These are phyloP conservation scores for Psilopsiagon aurifrons DNA, from an alignment of 2,113 vertebrate species.

Conservation along the genomic window DNA sequence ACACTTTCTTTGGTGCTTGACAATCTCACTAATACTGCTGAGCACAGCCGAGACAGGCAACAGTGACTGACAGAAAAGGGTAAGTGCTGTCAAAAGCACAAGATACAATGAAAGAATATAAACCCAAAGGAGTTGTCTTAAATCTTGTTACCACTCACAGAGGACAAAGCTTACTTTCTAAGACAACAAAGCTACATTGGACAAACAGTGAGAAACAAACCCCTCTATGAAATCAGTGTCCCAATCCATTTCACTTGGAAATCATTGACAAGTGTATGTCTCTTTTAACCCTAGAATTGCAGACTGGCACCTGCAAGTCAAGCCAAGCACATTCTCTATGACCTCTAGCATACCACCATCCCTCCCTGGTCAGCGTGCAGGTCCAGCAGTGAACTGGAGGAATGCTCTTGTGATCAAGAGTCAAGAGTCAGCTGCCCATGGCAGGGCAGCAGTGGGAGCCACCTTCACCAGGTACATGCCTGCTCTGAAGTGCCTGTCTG, in stretches of 20 bases:
- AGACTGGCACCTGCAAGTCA: background rate
- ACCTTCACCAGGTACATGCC: rapidly evolving
- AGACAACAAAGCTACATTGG: background rate
- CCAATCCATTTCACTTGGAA: background rate
- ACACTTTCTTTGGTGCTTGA: background rate
- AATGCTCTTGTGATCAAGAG: background rate
- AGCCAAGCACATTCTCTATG: background rate
- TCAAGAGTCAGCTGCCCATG: background rate
- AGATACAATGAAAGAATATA: background rate
- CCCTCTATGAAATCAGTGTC: background rate
- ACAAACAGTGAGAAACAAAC: background rate
- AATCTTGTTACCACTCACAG: background rate
- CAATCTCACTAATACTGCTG: background rate
- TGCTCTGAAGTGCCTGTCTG: background rate
- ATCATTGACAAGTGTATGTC: background rate
- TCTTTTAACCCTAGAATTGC: background rate
- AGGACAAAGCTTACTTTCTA: background rate
- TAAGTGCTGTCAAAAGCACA: background rate
- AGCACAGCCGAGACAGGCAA: background rate
- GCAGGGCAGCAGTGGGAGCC: background rate
- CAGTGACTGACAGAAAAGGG: background rate
- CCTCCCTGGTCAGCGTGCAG: background rate
- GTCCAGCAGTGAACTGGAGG: background rate
- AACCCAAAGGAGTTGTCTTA: background rate
- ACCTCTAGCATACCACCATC: background rate